Evolutionary conservation across 1,140 invertebrate species (phyloP), one percentile per base, ranked within the genome.

Genomic region (Harpegnathos saltator): DNA sequence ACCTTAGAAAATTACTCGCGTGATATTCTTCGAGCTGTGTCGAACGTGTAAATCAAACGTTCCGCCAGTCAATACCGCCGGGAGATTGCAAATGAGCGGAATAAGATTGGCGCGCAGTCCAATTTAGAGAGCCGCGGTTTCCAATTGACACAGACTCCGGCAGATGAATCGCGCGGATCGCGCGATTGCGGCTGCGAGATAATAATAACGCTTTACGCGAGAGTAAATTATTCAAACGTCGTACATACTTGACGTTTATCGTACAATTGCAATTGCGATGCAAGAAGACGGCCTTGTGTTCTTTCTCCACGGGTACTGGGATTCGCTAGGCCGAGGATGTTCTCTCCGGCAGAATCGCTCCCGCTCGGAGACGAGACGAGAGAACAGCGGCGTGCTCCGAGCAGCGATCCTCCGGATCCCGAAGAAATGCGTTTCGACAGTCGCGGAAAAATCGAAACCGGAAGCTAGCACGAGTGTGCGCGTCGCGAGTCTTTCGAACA

Each of bases 261-360:
- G 54, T 62, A 26, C 26, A 82, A 87, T 26, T 82, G 14, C 62
- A 84, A 88, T 82, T 88, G 72, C 50, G 38, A 84, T 77, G n/a
- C 71, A 77, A 62, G n/a, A 82, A 77, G 33, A 61, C 17, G 2
- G 19, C 44, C 59, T 77, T 59, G 52, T 58, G 14, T 58, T 71
- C 14, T 58, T 59, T 69, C 69, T 19, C 52, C 44, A 50, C 44
- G 33, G 1, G 33, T 15, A 38, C 52, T 54, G 44, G 19, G 26
- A 56, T 44, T 44, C 38, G 9, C 38, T 1, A 3, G n/a, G 7
- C 3, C 54, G 3, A 19, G n/a, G 24, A 38, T 65, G 14, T 54
- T 66, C 19, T 66, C 19, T 38, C 15, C 19, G 26, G 22, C 44
- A 75, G 19, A 54, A 80, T 9, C 58, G 9, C 44, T 78, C n/a